Evolutionary conservation across 2,888 invertebrate genomes (phyloP), one percentile per base, ranked within the genome.

Genomic region (Hydroisotoma schaefferi): DNA sequence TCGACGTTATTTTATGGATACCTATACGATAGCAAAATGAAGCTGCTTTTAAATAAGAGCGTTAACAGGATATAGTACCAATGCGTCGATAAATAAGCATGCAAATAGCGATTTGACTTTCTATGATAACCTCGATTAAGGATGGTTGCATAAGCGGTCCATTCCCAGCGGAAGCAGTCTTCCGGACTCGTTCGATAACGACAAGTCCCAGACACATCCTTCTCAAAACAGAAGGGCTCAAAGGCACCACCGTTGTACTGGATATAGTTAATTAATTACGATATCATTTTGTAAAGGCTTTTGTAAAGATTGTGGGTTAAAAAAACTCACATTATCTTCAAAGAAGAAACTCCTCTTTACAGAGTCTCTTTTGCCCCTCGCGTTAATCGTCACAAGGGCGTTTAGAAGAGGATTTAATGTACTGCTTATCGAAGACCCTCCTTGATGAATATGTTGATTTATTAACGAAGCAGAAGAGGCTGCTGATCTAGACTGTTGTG

Each of bases 111-210:
- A n/a, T n/a, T n/a, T n/a, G n/a, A n/a, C n/a, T n/a, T n/a, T n/a
- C n/a, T n/a, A n/a, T n/a, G n/a, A 65, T 64, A 56, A 47, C 67
- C 65, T 37, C 37, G n/a, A 33, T 61, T 71, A 12, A 67, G 56
- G 40, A 72, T 61, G 1, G 69, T 72, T 28, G 72, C 69, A 44
- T 71, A 68, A 4, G 69, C 72, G 1, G 70, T 72, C 72, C 72
- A 72, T 23, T 72, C 68, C 28, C 68, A 67, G 1, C 61, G 61
- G 44, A 67, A 68, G 29, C 72, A 72, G 18, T 69, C 67, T 5
- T 63, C 62, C 0, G 72, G 72, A 47, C 68, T 59, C 2, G 63
- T 61, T 25, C 72, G 61, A 33, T 72, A 72, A 4, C 70, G 55
- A 46, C 72, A 72, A 18, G 68, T 72, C 10, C 70, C 70, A 5